Evolutionary conservation across 1,140 invertebrate species (phyloP), one percentile per base, ranked within the genome.

Genomic region (Stratiolaelaps scimitus): DNA sequence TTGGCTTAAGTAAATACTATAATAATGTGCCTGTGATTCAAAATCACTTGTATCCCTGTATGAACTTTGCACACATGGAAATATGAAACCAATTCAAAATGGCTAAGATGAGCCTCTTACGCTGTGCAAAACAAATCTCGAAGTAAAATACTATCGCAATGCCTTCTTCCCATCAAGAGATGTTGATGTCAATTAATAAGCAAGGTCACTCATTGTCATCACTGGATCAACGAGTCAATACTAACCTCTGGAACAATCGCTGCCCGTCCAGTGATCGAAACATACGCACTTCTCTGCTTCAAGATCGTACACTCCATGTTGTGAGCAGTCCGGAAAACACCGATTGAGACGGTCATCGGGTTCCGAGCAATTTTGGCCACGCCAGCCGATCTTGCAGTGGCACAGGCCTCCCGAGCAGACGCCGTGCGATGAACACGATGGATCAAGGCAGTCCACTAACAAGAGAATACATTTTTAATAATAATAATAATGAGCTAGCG

Each of bases 331-430:
- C 0, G 91, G 91, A 29, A 94, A 79, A 77, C 93, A 96, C 72
- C 94, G 87, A 4, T 92, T 78, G 0, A 90, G 92, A 70, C 92
- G 87, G 73, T 90, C 89, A 73, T 94, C 90, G 79, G 88, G 89
- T 68, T 88, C 83, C 65, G 84, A 85, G 75, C 95, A 99, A 72
- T 94, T 90, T 0, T 79, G 72, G 0, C 94, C 94, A 75, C 91
- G 88, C 88, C 89, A 98, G 0, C 94, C 94, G 72, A 92, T 91
- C 75, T 95, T 95, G 76, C 95, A 99, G 40, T 92, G 83, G 77
- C 95, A 99, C n/a, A 83, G 81, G 1, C 95, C 95, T 69, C 90
- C 87, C 10, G 90, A 85, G 76, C 94, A 98, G 71, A 92, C 90
- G 17, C 95, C 95, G 73, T 98, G 91, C 13, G 86, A 86, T 0